These are phyloP conservation scores for Drosophila takahashii DNA, from an alignment of 1,140 invertebrate species.

Conservation along the genomic window DNA sequence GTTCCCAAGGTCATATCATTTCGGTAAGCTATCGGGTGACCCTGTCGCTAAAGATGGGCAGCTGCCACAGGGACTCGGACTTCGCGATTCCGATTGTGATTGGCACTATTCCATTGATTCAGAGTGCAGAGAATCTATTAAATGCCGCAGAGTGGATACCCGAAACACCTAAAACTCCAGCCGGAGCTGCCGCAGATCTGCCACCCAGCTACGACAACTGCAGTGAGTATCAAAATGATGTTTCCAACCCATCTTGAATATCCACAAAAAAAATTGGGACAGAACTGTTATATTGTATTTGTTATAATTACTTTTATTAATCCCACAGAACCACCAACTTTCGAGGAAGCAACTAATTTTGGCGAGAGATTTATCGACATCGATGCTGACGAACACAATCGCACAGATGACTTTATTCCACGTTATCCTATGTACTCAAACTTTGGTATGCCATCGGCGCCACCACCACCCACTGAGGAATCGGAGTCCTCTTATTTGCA, in stretches of 20 bases:
- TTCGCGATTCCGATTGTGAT: slow-evolving; percentile 61
- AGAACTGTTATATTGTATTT: no score
- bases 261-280: no score
- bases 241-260: no score
- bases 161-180: slow-evolving; percentile 63
- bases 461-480: slow-evolving; percentile 19
- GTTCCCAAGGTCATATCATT: slow-evolving; percentile 46
- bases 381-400: slow-evolving; percentile 66
- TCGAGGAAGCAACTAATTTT: slow-evolving; percentile 66
- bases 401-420: slow-evolving; percentile 71
- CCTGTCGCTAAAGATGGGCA: slow-evolving; percentile 53
- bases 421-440: slow-evolving; percentile 78
- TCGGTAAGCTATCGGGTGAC: slow-evolving; percentile 46
- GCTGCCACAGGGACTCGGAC: slow-evolving; percentile 54
- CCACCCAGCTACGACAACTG: slow-evolving; percentile 73
- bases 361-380: slow-evolving; percentile 66
- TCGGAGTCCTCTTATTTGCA: slow-evolving; percentile 1
- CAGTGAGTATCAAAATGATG: slow-evolving; percentile 41
- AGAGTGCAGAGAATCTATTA: slow-evolving; percentile 56
- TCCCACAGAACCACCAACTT: slow-evolving; percentile 68
- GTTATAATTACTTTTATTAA: neutral
- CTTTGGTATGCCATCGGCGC: slow-evolving; percentile 63
- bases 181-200: slow-evolving; percentile 48
- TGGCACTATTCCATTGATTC: slow-evolving; percentile 67
- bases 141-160: slow-evolving; percentile 61